Evolutionary conservation across 1,140 invertebrate genomes (phyloP), one percentile per base, ranked within the genome.

Genomic region (Camponotus vicinus): DNA sequence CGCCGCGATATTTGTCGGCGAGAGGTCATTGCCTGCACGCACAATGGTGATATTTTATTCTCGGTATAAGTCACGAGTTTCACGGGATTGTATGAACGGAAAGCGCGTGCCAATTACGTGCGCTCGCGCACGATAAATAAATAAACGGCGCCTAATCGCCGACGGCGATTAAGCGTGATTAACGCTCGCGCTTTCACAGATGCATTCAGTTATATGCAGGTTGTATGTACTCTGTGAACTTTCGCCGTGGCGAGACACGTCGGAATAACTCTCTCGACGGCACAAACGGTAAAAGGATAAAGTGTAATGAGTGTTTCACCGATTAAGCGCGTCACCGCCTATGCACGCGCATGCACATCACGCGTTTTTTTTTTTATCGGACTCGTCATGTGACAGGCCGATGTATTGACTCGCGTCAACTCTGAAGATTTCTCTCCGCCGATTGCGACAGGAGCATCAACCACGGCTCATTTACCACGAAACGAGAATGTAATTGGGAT

Each of bases 371-470:
- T 27, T 27, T 27, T 27, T 32, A 79, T 79, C 76, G 67, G 52
- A 40, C 13, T 66, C 76, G 7, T 67, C 86, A 67, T 27, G 61
- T 52, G 15, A 55, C 83, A 55, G 3, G 11, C 13, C 59, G 71
- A 75, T 52, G 18, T 87, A 90, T 84, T 89, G 85, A 83, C 78
- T 89, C 69, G 84, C 45, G 73, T 49, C 18, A 55, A 55, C 52
- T 77, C 13, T 15, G 57, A 13, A 90, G 80, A 90, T 83, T 79
- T 86, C 84, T 86, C 64, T 67, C 55, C 32, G 21, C 61, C 61
- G 79, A 89, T 90, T 87, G 77, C 70, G 52, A 82, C 57, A 61
- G 52, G 82, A 76, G 66, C 83, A 59, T 45, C 13, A 15, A 61
- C 61, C 49, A 45, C 63, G 27, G 27, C 27, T 79, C 83, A 61